Base-by-base conservation (phyloP, 2,888 invertebrate species). In the Drosophila atroscutellata region DNA sequence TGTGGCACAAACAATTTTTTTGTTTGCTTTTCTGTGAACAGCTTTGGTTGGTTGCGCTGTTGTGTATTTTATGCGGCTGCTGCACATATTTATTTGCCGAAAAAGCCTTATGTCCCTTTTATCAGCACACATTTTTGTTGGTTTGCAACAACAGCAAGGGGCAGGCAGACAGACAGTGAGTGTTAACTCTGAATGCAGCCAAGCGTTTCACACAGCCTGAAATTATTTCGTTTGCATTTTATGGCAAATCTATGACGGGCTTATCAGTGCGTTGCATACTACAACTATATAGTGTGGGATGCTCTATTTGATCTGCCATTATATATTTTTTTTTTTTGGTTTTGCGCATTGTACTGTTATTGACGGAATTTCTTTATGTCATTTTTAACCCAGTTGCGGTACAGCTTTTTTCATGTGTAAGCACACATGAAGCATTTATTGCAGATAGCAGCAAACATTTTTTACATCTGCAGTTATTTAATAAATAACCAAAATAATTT, bases 81-180 rank as follows among this genome's bases (percentile, higher is more conserved):
- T 65, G 89, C 80, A 80, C 75, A 84, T 86, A 89, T 84, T 89
- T 86, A 86, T 84, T 84, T 89, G 81, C 49, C 80, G 61, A 72
- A 83, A 86, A 71, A 77, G 67, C 64, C 81, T 87, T 86, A 75
- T 89, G 84, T 70, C 89, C 75, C 49, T 80, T 80, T 80, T 78
- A 78, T 80, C 78, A 63, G 72, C 56, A 49, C 36, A 45, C 60
- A 32, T 26, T 60, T 15, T 60, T 15, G 55, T 8, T 54, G 54
- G 45, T 2, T 15, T 45, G 45, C 45, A 24, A 45, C 54, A 54
- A 54, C 55, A n/a, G 60, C 60, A 58, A 20, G 18, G 15, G 24
- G 45, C 45, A 45, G 24, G 7, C 45, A 20, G 45, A 7, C 45
- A 45, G 13, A 7, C 7, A 42, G 32, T 26, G 49, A 45, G 47